Evolutionary conservation across 2,113 vertebrate species (phyloP).

Genomic region (Elephas maximus): DNA sequence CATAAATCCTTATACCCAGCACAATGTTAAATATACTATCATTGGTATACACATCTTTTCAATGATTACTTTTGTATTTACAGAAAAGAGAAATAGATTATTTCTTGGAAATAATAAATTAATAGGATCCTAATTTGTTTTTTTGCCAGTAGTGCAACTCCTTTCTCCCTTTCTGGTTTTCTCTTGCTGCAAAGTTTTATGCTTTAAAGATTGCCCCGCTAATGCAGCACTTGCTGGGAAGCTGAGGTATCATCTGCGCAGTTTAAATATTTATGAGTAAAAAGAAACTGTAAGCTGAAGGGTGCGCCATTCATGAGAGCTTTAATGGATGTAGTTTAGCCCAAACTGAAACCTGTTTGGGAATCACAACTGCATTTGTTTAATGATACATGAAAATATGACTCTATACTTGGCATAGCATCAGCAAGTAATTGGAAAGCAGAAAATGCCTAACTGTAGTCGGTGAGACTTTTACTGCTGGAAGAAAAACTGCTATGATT

Average conservation of each 20-base stretch:
- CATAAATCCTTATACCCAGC: background rate
- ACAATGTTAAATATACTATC: background rate
- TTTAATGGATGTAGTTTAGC: slow-evolving; percentile 82
- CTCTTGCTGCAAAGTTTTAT: slow-evolving; percentile 64
- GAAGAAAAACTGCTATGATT: slow-evolving; percentile 82
- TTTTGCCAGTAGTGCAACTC: background rate
- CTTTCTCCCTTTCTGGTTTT: slow-evolving; percentile 69
- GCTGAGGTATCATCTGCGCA: slow-evolving; percentile 75
- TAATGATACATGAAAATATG: slow-evolving; percentile 86
- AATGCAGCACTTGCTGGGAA: slow-evolving; percentile 81
- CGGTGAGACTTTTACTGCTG: slow-evolving; percentile 77
- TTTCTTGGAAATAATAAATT: slow-evolving; percentile 62
- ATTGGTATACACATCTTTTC: background rate
- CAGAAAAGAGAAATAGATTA: background rate
- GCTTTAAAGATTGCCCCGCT: slow-evolving; percentile 72
- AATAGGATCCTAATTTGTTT: background rate
- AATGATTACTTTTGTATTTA: background rate
- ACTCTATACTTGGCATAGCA: slow-evolving; percentile 74
- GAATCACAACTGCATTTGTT: slow-evolving; percentile 75
- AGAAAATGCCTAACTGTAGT: slow-evolving; percentile 71
- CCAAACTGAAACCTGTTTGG: slow-evolving; percentile 83
- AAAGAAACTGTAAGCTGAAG: slow-evolving; percentile 78
- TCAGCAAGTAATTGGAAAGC: slow-evolving; percentile 84
- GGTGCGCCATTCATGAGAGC: slow-evolving; percentile 79
- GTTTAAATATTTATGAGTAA: slow-evolving; percentile 86